phyloP scores from a whole-genome alignment of 2,888 invertebrate species.

The Sipha maydis region DNA sequence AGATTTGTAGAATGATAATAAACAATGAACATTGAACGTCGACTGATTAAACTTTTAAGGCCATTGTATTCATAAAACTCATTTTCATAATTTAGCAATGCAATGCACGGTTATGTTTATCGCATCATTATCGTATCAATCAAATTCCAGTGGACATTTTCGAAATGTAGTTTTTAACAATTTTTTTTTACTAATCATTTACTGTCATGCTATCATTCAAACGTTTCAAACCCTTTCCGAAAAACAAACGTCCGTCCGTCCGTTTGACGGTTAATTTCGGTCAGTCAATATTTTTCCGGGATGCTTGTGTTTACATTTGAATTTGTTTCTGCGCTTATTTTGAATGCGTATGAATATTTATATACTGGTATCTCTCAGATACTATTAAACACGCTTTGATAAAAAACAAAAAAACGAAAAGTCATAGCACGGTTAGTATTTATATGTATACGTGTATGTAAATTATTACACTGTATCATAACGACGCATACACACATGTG shows the following conservation, averaged over 20 bases:
- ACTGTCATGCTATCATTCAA: constrained; percentile 21
- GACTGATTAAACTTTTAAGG: neutral
- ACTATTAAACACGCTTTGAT: neutral
- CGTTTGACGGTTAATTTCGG: constrained; percentile 54
- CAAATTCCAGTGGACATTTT: constrained; percentile 39
- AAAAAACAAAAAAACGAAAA: neutral
- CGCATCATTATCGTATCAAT: constrained; percentile 39
- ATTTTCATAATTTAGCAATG: neutral
- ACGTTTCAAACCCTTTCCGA: constrained; percentile 25
- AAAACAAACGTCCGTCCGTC: constrained; percentile 50
- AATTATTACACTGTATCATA: no score
- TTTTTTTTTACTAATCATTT: neutral
- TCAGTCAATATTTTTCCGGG: constrained; percentile 50
- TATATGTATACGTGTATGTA: no score
- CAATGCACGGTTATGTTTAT: neutral
- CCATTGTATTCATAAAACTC: neutral
- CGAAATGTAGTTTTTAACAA: constrained; percentile 23
- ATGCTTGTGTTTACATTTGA: constrained; percentile 30
- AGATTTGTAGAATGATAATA: neutral
- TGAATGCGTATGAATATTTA: neutral
- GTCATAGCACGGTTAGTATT: neutral
- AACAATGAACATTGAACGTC: neutral
- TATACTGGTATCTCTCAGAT: neutral
- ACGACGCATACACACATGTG: no score
- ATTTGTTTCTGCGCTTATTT: neutral